Base-by-base conservation (phyloP, 2,797 vertebrate genomes). In the Merluccius polli region DNA sequence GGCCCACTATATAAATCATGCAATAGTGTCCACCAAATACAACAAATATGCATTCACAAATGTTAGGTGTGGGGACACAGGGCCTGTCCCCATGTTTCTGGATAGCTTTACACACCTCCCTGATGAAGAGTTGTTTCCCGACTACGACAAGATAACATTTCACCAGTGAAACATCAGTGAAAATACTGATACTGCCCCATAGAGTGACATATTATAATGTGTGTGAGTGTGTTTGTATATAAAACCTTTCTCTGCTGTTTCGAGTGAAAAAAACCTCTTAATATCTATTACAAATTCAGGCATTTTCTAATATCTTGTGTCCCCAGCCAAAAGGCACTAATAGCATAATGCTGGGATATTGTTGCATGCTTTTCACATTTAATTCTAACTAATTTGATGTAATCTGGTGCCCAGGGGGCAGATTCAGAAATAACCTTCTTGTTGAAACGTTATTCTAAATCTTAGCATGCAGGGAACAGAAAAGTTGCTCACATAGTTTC, bases 361-460 rank as follows among this genome's bases (percentile, higher is more conserved):
- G 30, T 69, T 30, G 67, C 29, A 69, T 18, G 27, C 31, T 69
- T 32, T 69, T 69, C 13, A 16, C 29, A 69, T 31, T 12, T 32
- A 31, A 69, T 32, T 69, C 24, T 31, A 69, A 69, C 67, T 69
- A 69, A 69, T 69, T 69, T 18, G 13, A 69, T 69, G 31, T 69
- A 31, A 69, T 31, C 67, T 69, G 29, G 4, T 15, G 67, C 67
- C 67, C 31, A 18, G 67, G 13, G 15, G 67, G 31, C 6, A 31
- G 29, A 69, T 30, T 29, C 59, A 59, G 52, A 59, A 59, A 59
- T 8, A 9, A 29, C 59, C 24, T 10, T 27, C n/a, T 24, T 27
- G 59, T 11, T 11, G 15, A 48, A 48, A 18, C 41, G 13, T 65
- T 0, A 65, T 27, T 65, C 10, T 27, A 59, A 59, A 59, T 48